Conservation (phyloP, 2,113 vertebrate genomes). For the Rhodinocichla rosea region DNA sequence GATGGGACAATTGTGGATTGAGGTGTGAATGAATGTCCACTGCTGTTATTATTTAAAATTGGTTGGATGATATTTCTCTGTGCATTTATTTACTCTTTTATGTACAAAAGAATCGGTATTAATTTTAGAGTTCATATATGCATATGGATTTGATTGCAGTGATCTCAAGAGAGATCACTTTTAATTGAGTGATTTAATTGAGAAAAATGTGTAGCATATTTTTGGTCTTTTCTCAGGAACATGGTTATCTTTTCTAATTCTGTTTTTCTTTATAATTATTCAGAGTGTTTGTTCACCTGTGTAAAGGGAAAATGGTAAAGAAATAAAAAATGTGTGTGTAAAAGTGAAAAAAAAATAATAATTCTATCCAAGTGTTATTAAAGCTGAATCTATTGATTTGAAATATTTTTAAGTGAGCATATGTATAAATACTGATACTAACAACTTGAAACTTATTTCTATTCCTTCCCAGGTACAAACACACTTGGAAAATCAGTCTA, state of each 20-base stretch:
- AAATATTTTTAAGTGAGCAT: not conserved
- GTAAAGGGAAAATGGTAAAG: not conserved
- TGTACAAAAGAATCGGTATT: not conserved
- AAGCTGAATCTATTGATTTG: not conserved
- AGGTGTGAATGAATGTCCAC: not conserved
- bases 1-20: slow-evolving; percentile 64
- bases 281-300: not conserved
- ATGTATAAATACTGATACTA: not conserved
- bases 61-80: not conserved
- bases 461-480: slow-evolving; percentile 80
- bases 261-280: not conserved
- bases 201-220: not conserved
- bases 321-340: not conserved
- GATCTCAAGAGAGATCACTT: not conserved
- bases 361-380: not conserved
- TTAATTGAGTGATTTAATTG: not conserved
- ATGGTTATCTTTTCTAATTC: not conserved
- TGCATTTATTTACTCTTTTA: not conserved
- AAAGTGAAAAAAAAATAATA: not conserved
- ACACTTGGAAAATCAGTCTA: slow-evolving; percentile 86
- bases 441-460: not conserved
- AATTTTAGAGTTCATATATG: not conserved
- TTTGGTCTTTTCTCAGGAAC: not conserved
- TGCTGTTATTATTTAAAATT: not conserved
- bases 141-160: not conserved